A percentile compares a stretch with the other conserved stretches of the same genome.
Conservation (phyloP, 2,797 vertebrate species). For the Oreochromis mossambicus region DNA sequence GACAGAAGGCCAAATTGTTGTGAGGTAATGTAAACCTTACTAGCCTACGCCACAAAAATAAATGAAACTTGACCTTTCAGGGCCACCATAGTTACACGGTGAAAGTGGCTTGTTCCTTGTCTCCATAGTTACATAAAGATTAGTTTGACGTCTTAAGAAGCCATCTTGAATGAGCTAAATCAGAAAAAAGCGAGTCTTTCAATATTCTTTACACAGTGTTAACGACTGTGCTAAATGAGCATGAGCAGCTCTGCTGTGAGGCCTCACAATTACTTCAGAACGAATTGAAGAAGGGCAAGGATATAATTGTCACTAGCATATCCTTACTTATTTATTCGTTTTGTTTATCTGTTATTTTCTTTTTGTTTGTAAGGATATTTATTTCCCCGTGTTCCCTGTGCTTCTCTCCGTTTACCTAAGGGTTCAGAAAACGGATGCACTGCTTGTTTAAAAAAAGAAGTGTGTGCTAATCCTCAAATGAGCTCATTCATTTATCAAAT, state of each 20-base stretch:
- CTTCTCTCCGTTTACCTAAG: neutral
- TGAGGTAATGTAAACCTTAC: neutral
- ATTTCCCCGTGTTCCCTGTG: neutral
- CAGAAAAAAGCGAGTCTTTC: neutral
- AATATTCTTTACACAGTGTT: neutral
- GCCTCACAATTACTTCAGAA: neutral
- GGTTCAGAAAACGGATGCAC: neutral
- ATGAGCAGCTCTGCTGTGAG: neutral
- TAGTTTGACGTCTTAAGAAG: fast-evolving
- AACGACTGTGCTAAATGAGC: neutral
- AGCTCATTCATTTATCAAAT: neutral
- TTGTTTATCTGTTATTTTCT: neutral
- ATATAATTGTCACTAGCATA: neutral
- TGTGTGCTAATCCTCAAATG: neutral
- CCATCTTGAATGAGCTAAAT: neutral
- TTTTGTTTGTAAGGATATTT: neutral
- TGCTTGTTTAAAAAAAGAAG: neutral
- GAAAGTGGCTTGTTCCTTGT: fast-evolving
- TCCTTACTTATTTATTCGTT: neutral
- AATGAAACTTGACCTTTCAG: fast-evolving
- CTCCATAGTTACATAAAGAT: neutral
- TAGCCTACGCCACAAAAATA: neutral
- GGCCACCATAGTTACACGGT: neutral
- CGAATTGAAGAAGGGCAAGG: neutral
- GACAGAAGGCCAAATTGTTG: neutral